Conservation (phyloP, 2,113 vertebrate species). For the Mesembrinibis cayennensis region DNA sequence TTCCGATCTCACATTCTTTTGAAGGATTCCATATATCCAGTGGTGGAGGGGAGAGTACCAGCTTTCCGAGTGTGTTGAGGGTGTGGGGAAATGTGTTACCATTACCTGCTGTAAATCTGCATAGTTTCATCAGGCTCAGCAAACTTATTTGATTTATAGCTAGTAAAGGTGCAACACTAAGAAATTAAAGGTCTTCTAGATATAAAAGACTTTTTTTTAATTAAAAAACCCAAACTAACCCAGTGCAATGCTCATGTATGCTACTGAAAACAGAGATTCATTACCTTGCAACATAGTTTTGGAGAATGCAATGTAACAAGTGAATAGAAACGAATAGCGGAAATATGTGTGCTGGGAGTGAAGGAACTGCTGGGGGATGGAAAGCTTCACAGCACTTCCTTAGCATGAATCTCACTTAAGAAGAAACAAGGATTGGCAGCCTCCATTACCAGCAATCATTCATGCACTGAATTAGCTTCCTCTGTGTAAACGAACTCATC, state of each 20-base stretch:
- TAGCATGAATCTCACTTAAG: neutral
- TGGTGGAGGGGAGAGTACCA: neutral
- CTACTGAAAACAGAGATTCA: neutral
- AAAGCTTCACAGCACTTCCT: neutral
- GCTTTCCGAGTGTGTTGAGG: neutral
- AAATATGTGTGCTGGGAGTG: neutral
- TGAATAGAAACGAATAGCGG: neutral
- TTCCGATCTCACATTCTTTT: neutral
- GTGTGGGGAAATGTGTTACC: neutral
- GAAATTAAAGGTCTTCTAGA: neutral
- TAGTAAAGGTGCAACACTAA: neutral
- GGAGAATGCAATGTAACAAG: neutral
- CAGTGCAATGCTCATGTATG: neutral
- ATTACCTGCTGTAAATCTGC: neutral
- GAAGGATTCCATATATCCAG: neutral
- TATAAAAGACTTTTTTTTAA: neutral
- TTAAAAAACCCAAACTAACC: neutral
- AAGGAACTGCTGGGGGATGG: neutral
- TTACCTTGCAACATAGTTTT: neutral
- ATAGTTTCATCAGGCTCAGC: neutral
- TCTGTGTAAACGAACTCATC: neutral
- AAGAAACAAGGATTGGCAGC: neutral
- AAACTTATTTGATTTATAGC: neutral
- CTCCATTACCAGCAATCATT: neutral
- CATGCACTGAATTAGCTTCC: neutral